phyloP scores from a whole-genome alignment of 2,888 invertebrate species.

The Panzeria rudis region DNA sequence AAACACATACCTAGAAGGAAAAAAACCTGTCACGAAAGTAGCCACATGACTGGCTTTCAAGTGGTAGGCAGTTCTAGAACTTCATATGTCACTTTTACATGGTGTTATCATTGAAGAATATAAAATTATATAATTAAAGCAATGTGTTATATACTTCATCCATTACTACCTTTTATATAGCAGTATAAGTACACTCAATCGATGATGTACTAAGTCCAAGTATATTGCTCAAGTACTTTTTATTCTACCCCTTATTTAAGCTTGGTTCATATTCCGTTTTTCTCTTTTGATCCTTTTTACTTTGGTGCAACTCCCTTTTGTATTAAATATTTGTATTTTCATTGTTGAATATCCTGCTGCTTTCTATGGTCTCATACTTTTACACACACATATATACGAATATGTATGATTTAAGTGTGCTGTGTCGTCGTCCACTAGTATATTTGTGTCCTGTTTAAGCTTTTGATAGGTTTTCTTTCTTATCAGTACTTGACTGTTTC shows the following conservation, averaged over 20 bases:
- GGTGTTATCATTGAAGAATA: too few species aligned
- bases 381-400: not conserved
- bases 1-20: too few species aligned
- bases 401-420: constrained; percentile 7
- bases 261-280: constrained; percentile 10
- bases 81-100: too few species aligned
- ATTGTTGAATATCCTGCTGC: constrained; percentile 65
- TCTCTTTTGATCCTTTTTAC: constrained; percentile 24
- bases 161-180: not conserved
- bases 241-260: not conserved
- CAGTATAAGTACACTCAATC: not conserved
- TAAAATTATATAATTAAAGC: too few species aligned
- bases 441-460: constrained; percentile 64
- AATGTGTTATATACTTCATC: too few species aligned
- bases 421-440: constrained; percentile 20
- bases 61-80: too few species aligned
- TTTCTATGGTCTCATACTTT: constrained; percentile 39
- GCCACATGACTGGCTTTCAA: too few species aligned
- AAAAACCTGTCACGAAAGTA: too few species aligned
- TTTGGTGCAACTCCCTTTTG: constrained; percentile 48
- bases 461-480: constrained; percentile 73
- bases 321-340: constrained; percentile 56
- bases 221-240: not conserved
- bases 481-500: constrained; percentile 72
- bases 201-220: not conserved